Conservation (phyloP, 2,888 invertebrate genomes). For the Malthinus seriepunctatus region DNA sequence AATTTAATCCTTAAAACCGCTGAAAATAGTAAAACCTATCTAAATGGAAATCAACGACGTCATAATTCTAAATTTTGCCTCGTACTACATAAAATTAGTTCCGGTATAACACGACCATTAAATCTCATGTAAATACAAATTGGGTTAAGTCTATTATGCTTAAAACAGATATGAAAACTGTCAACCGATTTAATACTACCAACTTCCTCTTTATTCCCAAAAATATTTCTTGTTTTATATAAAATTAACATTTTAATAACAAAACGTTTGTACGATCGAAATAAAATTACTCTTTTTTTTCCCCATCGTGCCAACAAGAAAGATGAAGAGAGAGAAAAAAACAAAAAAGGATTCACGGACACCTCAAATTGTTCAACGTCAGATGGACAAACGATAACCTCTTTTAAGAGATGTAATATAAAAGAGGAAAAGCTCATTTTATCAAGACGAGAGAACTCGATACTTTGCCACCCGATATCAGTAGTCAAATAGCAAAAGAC, state of each 20-base stretch:
- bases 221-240: too few species aligned
- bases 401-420: conserved; percentile 32
- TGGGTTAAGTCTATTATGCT: conserved; percentile 1
- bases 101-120: background rate
- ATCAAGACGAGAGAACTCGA: conserved; percentile 31
- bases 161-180: background rate
- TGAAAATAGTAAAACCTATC: conserved; percentile 1
- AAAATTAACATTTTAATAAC: background rate
- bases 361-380: conserved; percentile 29
- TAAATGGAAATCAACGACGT: conserved; percentile 2
- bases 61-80: conserved; percentile 1
- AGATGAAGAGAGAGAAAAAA: background rate
- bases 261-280: too few species aligned
- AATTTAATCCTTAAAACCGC: background rate
- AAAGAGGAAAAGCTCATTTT: conserved; percentile 24
- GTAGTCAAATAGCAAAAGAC: conserved; percentile 20
- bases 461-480: conserved; percentile 30
- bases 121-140: conserved; percentile 4
- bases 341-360: conserved; percentile 13
- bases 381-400: conserved; percentile 36
- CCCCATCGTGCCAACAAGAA: too few species aligned
- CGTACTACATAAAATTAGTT: background rate
- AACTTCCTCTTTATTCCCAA: too few species aligned
- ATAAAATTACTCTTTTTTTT: too few species aligned
- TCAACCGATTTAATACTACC: background rate